Conservation (phyloP, 2,797 vertebrate species). For the Cebuella pygmaea region DNA sequence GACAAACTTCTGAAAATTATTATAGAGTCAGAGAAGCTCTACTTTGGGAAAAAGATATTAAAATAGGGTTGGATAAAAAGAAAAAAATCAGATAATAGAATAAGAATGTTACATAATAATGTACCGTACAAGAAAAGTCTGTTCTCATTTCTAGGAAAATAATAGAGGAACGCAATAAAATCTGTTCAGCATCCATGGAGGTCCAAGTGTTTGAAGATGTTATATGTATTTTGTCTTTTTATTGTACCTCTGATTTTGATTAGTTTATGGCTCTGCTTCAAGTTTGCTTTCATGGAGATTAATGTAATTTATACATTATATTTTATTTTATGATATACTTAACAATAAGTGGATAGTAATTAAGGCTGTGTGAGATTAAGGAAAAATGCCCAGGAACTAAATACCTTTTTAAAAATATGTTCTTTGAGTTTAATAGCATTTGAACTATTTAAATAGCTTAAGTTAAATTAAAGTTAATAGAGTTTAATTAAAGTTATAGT, state of each 20-base stretch:
- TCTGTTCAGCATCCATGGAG: not conserved
- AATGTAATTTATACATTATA: slow-evolving; percentile 70
- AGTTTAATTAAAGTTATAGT: slow-evolving; percentile 78
- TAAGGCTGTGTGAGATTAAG: slow-evolving; percentile 69
- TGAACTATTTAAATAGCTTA: slow-evolving; percentile 75
- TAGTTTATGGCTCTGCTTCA: slow-evolving; percentile 64
- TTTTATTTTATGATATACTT: slow-evolving; percentile 78
- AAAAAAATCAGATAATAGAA: slow-evolving; percentile 44
- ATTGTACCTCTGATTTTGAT: slow-evolving; percentile 53
- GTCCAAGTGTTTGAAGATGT: slow-evolving; percentile 49
- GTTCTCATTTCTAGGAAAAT: slow-evolving; percentile 44
- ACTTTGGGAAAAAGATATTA: slow-evolving; percentile 41
- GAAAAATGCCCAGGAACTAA: slow-evolving; percentile 74
- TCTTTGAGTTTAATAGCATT: slow-evolving; percentile 74
- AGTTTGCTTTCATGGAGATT: slow-evolving; percentile 70
- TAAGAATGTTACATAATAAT: slow-evolving; percentile 50
- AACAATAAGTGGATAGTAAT: slow-evolving; percentile 77
- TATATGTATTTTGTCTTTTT: slow-evolving; percentile 55
- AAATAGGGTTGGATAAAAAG: not conserved
- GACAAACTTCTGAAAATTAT: slow-evolving; percentile 59
- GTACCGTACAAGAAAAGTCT: not conserved
- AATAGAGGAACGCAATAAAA: slow-evolving; percentile 36
- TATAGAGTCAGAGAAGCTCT: slow-evolving; percentile 47
- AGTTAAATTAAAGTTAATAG: slow-evolving; percentile 79
- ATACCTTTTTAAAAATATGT: slow-evolving; percentile 64